A percentile compares a stretch with the other conserved stretches of the same genome.
phyloP scores from a whole-genome alignment of 2,888 invertebrate genomes.

The Alloplasta piceator region DNA sequence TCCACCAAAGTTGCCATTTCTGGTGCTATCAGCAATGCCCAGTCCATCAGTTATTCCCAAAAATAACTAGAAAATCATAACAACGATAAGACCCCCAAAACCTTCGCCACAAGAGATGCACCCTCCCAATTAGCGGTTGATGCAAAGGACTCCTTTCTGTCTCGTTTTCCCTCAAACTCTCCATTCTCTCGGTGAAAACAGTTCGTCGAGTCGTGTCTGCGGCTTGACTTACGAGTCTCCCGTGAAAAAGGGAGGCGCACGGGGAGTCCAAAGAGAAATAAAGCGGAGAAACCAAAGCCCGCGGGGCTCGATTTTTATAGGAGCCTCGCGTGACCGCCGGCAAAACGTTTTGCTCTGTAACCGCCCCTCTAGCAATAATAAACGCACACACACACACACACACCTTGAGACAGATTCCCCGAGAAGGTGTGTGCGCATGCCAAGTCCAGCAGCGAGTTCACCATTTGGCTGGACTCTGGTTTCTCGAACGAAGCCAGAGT shows the following conservation, averaged over 20 bases:
- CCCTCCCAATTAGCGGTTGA: no score
- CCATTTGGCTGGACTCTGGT: conserved; percentile 24
- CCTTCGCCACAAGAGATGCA: no score
- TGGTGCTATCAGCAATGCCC: no score
- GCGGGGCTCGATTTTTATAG: conserved; percentile 76
- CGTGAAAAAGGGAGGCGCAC: conserved; percentile 22
- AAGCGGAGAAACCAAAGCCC: conserved; percentile 54
- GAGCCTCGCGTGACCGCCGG: conserved; percentile 79
- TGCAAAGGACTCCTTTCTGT: neutral
- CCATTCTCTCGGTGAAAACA: conserved; percentile 7
- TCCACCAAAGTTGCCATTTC: no score
- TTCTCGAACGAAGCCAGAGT: neutral
- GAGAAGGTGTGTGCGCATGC: no score
- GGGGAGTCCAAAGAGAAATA: conserved; percentile 18
- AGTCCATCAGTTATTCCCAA: no score
- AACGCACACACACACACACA: neutral
- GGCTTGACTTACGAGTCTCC: conserved; percentile 11
- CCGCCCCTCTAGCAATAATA: conserved; percentile 59
- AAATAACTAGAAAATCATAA: no score
- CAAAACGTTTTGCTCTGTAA: conserved; percentile 79
- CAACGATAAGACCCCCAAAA: no score
- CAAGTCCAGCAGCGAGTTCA: conserved; percentile 10
- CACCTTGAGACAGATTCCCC: no score
- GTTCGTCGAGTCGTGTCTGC: conserved; percentile 7
- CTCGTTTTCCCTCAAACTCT: neutral